Base-by-base conservation (phyloP, 30 jellyfish, hydroid and myxozoan species). In the Hydra vulgaris region DNA sequence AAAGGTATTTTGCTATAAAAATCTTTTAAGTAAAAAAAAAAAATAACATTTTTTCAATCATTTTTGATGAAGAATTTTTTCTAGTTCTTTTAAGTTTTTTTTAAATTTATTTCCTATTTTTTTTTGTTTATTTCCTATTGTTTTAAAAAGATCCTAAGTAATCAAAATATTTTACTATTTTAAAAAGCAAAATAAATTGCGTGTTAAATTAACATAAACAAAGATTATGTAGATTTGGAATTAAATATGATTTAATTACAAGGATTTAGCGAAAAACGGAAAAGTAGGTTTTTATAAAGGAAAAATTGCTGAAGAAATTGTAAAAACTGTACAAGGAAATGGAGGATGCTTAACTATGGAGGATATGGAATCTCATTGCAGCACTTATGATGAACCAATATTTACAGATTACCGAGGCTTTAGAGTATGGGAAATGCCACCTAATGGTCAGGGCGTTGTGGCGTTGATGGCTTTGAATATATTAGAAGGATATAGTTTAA, bases 371-470 rank as follows among this genome's bases (percentile, higher is more conserved):
- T 66, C 74, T 66, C 97, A 89, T 70, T 25, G 24, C 52, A 85
- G 74, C 72, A 81, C 95, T 7, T 89, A 40, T 85, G 97, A 85
- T 24, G 94, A 81, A 8, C 94, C 97, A 3, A 81, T 89, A n/a
- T 79, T 87, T 53, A 80, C 90, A 1, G 86, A 40, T 18, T 89
- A 89, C 40, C 82, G 88, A 71, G 97, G 92, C 70, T 16, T 7
- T 12, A 61, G 82, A 68, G 84, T 89, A 1, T 86, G 95, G 94
- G 97, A 89, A 53, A 85, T 89, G 83, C 97, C 97, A 1, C 97
- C 97, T 20, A 89, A 89, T 79, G 89, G 97, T 5, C 97, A 89
- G 77, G 97, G 97, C 66, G 76, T 89, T 40, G 86, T 85, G n/a
- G 97, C 95, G 7, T 71, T 89, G 71, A 89, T 89, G 94, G 97